Conservation (phyloP, 2,113 vertebrate species). For the Pomatorhinus ruficollis region DNA sequence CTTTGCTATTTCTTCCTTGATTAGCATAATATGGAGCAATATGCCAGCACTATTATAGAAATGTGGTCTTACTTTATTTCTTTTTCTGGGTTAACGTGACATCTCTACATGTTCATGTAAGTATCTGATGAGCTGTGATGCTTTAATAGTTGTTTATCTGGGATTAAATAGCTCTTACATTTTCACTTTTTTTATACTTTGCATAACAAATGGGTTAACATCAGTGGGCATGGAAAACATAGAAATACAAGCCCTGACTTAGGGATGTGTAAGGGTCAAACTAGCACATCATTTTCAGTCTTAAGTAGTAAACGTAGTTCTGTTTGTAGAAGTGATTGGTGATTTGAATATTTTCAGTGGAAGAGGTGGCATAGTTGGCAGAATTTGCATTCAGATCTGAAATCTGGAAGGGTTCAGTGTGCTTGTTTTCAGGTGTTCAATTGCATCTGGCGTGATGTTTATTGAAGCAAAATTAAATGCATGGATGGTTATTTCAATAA, state of each 20-base stretch:
- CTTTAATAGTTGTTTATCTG: background rate
- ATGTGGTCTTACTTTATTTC: background rate
- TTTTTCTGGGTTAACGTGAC: background rate
- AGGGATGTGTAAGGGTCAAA: background rate
- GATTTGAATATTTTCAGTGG: background rate
- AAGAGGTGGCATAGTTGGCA: background rate
- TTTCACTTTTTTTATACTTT: background rate
- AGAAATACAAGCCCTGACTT: background rate
- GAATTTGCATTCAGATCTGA: background rate
- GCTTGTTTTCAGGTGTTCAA: background rate
- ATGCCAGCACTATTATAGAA: background rate
- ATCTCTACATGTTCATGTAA: background rate
- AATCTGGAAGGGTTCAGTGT: background rate
- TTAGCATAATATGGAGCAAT: background rate
- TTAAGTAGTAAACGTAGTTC: background rate
- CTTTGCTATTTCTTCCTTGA: constrained; percentile 28
- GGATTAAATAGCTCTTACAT: background rate
- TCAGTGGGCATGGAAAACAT: background rate
- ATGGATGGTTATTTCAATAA: background rate
- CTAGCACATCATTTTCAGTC: background rate
- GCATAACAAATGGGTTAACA: background rate
- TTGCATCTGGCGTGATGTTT: background rate
- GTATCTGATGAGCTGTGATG: background rate
- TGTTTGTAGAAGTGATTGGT: background rate
- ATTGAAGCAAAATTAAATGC: background rate